Conservation (phyloP, 2,113 vertebrate genomes). For the Aythya baeri region DNA sequence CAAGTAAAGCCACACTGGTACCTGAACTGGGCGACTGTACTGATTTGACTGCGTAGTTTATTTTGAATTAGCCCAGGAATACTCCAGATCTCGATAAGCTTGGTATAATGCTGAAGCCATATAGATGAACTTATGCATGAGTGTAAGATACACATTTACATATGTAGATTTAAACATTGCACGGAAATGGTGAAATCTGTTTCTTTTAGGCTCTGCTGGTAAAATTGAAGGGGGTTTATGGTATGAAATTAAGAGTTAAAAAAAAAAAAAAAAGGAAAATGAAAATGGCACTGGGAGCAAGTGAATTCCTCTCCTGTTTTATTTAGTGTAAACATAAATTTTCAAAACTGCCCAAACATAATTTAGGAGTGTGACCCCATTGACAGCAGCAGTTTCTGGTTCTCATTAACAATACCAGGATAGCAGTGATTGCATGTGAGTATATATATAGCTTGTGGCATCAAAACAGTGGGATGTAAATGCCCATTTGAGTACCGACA, state of each 20-base stretch:
- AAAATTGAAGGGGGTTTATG: not conserved
- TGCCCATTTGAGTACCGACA: not conserved
- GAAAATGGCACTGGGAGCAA: not conserved
- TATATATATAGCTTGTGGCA: slow-evolving; percentile 22
- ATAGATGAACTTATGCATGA: not conserved
- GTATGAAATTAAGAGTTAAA: not conserved
- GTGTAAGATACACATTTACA: no score
- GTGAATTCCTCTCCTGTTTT: slow-evolving; percentile 14
- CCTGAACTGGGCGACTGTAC: not conserved
- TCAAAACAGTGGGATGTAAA: slow-evolving; percentile 29
- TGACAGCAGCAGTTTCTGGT: slow-evolving; percentile 14
- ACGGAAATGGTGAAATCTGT: not conserved
- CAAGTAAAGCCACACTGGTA: not conserved
- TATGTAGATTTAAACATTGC: not conserved
- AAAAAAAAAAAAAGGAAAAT: not conserved
- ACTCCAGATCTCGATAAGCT: not conserved
- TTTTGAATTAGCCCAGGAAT: not conserved
- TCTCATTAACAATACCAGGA: slow-evolving; percentile 27
- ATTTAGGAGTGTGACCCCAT: not conserved
- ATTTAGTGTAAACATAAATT: not conserved
- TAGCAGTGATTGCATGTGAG: not conserved
- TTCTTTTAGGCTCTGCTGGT: not conserved
- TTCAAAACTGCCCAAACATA: not conserved
- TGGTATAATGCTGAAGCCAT: not conserved
- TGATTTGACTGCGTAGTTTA: not conserved